These are phyloP conservation scores for Dryas iulia DNA, from an alignment of 1,140 invertebrate genomes.

Conservation along the genomic window DNA sequence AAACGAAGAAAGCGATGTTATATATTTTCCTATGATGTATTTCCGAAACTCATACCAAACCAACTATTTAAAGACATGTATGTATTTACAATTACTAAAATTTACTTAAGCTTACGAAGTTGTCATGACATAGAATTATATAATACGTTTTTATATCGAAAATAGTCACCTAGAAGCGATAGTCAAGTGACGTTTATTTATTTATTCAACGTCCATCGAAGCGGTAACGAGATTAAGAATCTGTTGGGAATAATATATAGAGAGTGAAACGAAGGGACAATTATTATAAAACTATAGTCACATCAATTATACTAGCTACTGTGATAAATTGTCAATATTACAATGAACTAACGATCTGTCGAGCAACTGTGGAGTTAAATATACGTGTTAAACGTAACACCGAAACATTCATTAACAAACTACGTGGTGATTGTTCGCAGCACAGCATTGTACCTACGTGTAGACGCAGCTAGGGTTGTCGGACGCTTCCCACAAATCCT, in stretches of 20 bases:
- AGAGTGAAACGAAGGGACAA: constrained; percentile 7
- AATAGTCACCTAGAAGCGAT: constrained; percentile 70
- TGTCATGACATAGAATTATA: constrained; percentile 50
- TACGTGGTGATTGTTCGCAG: constrained; percentile 55
- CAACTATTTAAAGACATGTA: constrained; percentile 48
- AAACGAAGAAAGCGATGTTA: constrained; percentile 50
- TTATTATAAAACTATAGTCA: constrained; percentile 40
- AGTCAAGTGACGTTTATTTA: constrained; percentile 63
- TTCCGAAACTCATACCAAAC: constrained; percentile 57
- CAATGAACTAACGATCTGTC: background rate
- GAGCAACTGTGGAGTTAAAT: constrained; percentile 13
- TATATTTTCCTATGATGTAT: constrained; percentile 39
- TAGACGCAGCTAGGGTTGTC: background rate
- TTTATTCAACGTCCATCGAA: constrained; percentile 66
- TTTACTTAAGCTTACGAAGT: constrained; percentile 67
- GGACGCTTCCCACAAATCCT: constrained; percentile 22
- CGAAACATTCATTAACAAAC: constrained; percentile 51
- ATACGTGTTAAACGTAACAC: constrained; percentile 44
- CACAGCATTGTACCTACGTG: constrained; percentile 50
- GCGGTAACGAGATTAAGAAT: constrained; percentile 63
- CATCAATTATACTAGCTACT: constrained; percentile 71
- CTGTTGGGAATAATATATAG: constrained; percentile 38
- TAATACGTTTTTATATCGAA: constrained; percentile 48
- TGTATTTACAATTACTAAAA: constrained; percentile 72
- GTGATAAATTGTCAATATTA: constrained; percentile 35